phyloP scores from a whole-genome alignment of 2,888 invertebrate genomes.

The Tyria jacobaeae region DNA sequence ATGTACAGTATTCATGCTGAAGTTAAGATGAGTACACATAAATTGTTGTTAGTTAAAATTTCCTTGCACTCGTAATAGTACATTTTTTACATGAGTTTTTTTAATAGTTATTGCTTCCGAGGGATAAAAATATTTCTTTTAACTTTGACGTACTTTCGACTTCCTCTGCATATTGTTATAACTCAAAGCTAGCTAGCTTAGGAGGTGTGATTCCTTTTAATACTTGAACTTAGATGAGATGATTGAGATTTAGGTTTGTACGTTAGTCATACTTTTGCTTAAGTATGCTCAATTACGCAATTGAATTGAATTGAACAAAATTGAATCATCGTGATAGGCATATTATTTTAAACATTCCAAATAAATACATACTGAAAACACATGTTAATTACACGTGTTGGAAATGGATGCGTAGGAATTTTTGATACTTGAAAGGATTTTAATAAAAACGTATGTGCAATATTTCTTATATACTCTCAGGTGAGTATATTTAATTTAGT shows the following conservation, averaged over 20 bases:
- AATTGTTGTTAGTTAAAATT: too few species aligned
- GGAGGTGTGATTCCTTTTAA: background rate
- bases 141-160: background rate
- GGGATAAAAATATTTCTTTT: background rate
- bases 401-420: too few species aligned
- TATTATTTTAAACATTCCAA: background rate
- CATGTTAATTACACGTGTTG: too few species aligned
- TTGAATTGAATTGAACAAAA: too few species aligned
- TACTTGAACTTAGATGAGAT: background rate
- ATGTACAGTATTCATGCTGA: background rate
- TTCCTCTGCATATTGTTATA: background rate
- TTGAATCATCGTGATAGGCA: background rate
- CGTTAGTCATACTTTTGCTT: conserved; percentile 14
- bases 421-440: background rate
- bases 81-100: background rate
- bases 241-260: conserved; percentile 11
- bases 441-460: background rate
- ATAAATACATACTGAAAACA: background rate
- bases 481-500: conserved; percentile 10
- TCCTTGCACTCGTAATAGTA: background rate
- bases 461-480: background rate
- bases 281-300: conserved; percentile 17
- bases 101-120: background rate
- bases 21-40: too few species aligned
- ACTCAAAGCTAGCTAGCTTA: too few species aligned